phyloP scores from a whole-genome alignment of 2,113 vertebrate species.

The Felis chaus region DNA sequence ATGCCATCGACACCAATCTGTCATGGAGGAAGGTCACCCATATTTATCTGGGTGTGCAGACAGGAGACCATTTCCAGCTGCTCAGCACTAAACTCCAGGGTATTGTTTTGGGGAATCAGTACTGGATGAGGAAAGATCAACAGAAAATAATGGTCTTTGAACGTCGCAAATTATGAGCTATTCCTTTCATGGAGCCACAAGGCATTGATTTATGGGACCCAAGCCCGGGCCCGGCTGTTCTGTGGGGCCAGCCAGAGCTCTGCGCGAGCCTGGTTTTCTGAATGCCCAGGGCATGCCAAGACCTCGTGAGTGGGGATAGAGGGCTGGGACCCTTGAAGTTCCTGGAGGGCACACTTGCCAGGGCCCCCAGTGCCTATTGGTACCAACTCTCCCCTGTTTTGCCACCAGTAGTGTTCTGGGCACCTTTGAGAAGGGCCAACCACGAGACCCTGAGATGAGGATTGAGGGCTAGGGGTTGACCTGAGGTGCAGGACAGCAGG shows the following conservation, averaged over 20 bases:
- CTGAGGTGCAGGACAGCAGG: accelerated
- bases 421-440: neutral
- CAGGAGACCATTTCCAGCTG: neutral
- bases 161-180: neutral
- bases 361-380: neutral
- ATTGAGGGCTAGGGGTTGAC: neutral
- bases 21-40: slow-evolving; percentile 62
- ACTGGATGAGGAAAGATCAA: slow-evolving; percentile 28
- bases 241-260: accelerated
- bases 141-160: slow-evolving; percentile 58
- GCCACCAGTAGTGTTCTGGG: neutral
- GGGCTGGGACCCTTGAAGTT: neutral
- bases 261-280: neutral
- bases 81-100: neutral
- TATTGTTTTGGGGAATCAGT: slow-evolving; percentile 27
- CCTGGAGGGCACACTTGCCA: neutral
- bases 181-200: neutral
- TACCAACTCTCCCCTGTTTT: neutral
- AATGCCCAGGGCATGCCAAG: neutral
- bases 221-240: neutral
- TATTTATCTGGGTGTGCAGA: slow-evolving; percentile 59
- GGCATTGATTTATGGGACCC: slow-evolving; percentile 16
- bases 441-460: neutral
- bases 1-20: neutral
- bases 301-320: neutral